These are phyloP conservation scores for Notoglanidium macrostoma DNA, from an alignment of 2,797 vertebrate genomes.

Conservation along the genomic window DNA sequence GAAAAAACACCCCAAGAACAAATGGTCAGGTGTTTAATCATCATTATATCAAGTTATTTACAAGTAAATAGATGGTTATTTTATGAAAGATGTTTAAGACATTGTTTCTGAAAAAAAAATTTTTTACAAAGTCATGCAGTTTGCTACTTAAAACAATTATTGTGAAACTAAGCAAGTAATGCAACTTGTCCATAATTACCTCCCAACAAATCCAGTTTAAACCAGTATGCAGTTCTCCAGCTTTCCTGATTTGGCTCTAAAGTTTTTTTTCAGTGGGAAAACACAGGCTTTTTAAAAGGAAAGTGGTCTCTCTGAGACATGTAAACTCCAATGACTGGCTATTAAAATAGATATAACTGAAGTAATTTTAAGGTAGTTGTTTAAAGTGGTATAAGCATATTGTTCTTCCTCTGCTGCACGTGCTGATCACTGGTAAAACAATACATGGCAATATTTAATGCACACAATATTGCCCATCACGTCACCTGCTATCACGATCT, in stretches of 20 bases:
- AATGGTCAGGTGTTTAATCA: slow-evolving; percentile 20
- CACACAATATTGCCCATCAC: background rate
- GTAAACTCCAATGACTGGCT: slow-evolving; percentile 30
- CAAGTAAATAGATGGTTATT: slow-evolving; percentile 16
- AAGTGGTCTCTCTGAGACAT: background rate
- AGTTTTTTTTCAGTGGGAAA: background rate
- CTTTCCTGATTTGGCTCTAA: slow-evolving; percentile 28
- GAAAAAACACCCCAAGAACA: slow-evolving; percentile 5
- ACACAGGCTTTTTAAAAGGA: background rate
- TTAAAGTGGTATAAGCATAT: background rate
- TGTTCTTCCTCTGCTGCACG: background rate
- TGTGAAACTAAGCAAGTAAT: background rate
- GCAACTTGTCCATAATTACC: background rate
- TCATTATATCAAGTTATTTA: slow-evolving; percentile 19
- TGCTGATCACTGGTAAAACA: background rate
- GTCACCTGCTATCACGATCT: background rate
- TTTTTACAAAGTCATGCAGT: slow-evolving; percentile 23
- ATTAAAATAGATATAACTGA: background rate
- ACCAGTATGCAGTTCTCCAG: slow-evolving; percentile 23
- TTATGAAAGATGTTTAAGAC: slow-evolving; percentile 14
- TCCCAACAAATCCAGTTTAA: slow-evolving; percentile 36
- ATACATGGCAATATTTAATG: too few relatives aligned
- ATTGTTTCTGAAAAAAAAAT: background rate
- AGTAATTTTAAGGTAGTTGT: background rate
- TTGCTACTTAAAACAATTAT: slow-evolving; percentile 8